Base-by-base conservation (phyloP, 2,113 vertebrate species). In the Pungitius pungitius region DNA sequence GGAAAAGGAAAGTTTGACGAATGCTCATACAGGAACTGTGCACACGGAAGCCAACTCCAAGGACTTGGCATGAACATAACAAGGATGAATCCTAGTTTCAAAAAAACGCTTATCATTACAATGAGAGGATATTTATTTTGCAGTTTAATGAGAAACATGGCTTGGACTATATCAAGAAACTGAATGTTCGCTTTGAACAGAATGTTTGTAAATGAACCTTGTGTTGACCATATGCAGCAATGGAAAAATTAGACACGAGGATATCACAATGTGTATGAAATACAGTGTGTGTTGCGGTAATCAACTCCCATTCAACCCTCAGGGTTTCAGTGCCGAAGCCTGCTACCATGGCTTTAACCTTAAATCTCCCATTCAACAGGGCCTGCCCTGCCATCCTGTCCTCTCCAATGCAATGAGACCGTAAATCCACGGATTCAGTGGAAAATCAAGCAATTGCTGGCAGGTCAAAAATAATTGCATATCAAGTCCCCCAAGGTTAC, bases 41-140 rank as follows among this genome's bases (percentile, higher is more conserved):
- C 61, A 79, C 59, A 80, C 42, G 6, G 70, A 88, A 83, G 77
- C 73, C 55, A 81, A 81, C 74, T 81, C 72, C 24, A 75, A 86
- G 77, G 49, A 40, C 71, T 87, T 83, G 85, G 85, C 73, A 77
- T 78, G 77, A 87, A 89, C 81, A 84, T 35, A 66, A 15, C 27
- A 67, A 85, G n/a, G 52, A 86, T 83, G 73, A 88, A 74, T 78
- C 68, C 43, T 33, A 51, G 30, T 79, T 86, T 71, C 80, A 75
- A 75, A 80, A 87, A 63, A 54, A 30, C 55, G 45, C 65, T 57
- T 49, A 51, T 43, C 27, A 62, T 75, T 66, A 37, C 52, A 52
- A 39, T 49, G 30, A 55, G 64, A 56, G 35, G 43, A 24, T 43
- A 43, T 66, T 40, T 73, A 39, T 67, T 67, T 30, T 24, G 27